Evolutionary conservation across 2,113 vertebrate genomes (phyloP).

Genomic region (Peromyscus polionotus): DNA sequence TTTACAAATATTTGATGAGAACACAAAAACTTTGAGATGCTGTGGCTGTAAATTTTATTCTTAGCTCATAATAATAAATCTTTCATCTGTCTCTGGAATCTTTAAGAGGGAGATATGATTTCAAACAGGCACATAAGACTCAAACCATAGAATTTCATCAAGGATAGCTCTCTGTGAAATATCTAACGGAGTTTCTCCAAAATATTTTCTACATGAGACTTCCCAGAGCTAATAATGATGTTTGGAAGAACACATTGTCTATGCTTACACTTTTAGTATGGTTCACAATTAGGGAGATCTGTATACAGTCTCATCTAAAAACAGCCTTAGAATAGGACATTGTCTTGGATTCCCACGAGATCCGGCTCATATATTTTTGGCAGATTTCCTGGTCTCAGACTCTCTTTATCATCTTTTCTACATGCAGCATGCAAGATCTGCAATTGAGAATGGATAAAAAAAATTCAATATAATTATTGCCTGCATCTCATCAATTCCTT

Average conservation of each 20-base stretch:
- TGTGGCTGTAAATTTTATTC: background rate
- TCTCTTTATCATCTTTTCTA: slow-evolving; percentile 27
- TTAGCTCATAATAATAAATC: background rate
- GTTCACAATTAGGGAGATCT: background rate
- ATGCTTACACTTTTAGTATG: background rate
- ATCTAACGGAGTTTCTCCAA: background rate
- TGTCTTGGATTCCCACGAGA: background rate
- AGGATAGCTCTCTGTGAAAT: background rate
- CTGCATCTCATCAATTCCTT: background rate
- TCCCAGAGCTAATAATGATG: slow-evolving; percentile 1
- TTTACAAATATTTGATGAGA: slow-evolving; percentile 63
- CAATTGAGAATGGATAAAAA: background rate
- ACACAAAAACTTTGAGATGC: slow-evolving; percentile 21
- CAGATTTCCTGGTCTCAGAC: background rate
- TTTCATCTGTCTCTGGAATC: background rate
- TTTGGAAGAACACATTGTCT: background rate
- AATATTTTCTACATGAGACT: background rate
- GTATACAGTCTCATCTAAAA: background rate
- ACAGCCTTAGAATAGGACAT: background rate
- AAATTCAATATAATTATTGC: slow-evolving; percentile 13
- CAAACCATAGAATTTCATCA: background rate
- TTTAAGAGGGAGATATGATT: background rate
- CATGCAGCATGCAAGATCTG: background rate
- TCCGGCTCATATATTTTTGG: background rate
- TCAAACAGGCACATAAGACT: background rate